phyloP scores from a whole-genome alignment of 1,140 invertebrate species.

The Nixonia krombeini region DNA sequence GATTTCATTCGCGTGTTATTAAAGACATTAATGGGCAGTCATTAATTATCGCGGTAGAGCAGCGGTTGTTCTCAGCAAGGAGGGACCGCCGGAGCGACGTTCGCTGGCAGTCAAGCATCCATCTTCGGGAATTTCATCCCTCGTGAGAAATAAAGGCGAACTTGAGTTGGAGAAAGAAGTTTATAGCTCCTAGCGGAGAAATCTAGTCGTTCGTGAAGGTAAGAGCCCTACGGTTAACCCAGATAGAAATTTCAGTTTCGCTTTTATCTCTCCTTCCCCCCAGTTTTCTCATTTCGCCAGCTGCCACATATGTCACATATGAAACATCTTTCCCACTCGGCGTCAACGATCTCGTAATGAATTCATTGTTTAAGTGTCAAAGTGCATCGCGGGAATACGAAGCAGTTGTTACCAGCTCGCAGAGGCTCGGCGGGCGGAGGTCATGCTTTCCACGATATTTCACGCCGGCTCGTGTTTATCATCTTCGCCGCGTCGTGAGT shows the following conservation, averaged over 20 bases:
- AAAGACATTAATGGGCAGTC: constrained; percentile 63
- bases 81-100: constrained; percentile 26
- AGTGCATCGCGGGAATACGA: not conserved
- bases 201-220: constrained; percentile 44
- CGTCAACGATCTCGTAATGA: constrained; percentile 25
- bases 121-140: constrained; percentile 65
- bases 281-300: constrained; percentile 14
- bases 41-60: constrained; percentile 61
- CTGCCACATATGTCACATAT: constrained; percentile 27
- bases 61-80: constrained; percentile 28
- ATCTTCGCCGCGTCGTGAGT: too few relatives aligned
- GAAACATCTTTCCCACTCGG: constrained; percentile 18
- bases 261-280: constrained; percentile 14
- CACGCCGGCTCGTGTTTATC: too few relatives aligned
- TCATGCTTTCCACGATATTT: too few relatives aligned
- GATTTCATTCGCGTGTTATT: constrained; percentile 66
- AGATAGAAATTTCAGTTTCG: constrained; percentile 44
- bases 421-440: too few relatives aligned
- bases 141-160: constrained; percentile 60
- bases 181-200: constrained; percentile 52
- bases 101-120: constrained; percentile 56
- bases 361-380: too few relatives aligned
- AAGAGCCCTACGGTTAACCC: constrained; percentile 51
- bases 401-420: too few relatives aligned
- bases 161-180: constrained; percentile 43